These are phyloP conservation scores for Ardeotis arabs DNA, from an alignment of 2,113 vertebrate genomes.

Conservation along the genomic window DNA sequence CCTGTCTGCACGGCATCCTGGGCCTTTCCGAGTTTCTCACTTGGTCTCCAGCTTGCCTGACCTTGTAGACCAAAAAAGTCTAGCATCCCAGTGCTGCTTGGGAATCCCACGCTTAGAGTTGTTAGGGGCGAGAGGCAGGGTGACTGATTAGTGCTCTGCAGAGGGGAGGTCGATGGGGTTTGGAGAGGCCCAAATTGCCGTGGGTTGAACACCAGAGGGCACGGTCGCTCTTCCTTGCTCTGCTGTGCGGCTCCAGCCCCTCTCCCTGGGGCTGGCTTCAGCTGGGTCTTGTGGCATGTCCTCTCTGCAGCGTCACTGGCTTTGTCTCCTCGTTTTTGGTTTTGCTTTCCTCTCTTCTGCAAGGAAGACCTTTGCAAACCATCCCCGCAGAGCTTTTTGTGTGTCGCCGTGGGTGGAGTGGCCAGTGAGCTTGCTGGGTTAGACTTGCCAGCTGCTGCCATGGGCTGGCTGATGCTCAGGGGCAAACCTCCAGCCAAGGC, in stretches of 20 bases:
- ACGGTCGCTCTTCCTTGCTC: neutral
- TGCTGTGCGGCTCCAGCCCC: neutral
- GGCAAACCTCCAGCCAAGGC: neutral
- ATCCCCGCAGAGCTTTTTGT: neutral
- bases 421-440: neutral
- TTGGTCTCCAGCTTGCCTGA: neutral
- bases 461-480: neutral
- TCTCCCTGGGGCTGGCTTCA: neutral
- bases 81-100: neutral
- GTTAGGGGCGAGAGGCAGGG: neutral
- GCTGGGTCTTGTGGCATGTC: neutral
- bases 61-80: neutral
- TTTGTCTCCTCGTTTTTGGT: neutral
- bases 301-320: neutral
- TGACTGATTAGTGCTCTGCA: neutral
- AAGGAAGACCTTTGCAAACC: neutral
- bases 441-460: neutral
- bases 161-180: accelerated
- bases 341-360: neutral
- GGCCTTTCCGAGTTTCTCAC: neutral
- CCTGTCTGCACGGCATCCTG: neutral
- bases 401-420: neutral
- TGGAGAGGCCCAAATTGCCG: neutral
- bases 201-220: conserved; percentile 60
- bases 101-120: neutral